Conservation (phyloP, 1,140 invertebrate genomes). For the Solenopsis fugax region DNA sequence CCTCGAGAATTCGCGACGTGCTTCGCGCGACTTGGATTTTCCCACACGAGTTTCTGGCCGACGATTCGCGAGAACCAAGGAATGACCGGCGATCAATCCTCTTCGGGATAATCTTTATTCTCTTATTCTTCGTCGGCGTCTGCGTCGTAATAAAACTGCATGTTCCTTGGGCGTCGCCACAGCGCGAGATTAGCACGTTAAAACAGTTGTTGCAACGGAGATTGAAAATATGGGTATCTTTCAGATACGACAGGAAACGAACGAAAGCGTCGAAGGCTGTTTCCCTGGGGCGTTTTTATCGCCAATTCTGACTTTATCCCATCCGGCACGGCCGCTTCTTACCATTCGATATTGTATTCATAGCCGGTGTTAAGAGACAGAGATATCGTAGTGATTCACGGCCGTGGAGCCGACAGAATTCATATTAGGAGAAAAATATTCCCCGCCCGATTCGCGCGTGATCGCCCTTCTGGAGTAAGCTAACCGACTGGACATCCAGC, state of each 20-base stretch:
- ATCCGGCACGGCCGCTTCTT: conserved; percentile 59
- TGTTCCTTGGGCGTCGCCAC: background rate
- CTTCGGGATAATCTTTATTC: conserved; percentile 12
- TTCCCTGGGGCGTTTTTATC: conserved; percentile 79
- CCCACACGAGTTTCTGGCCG: conserved; percentile 79
- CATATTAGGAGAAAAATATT: conserved; percentile 77
- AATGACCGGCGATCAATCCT: conserved; percentile 42
- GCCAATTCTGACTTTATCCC: conserved; percentile 70
- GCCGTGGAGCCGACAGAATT: conserved; percentile 71
- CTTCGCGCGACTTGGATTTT: conserved; percentile 82
- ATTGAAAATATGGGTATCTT: conserved; percentile 37
- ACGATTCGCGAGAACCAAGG: conserved; percentile 53
- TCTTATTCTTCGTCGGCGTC: background rate
- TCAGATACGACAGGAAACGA: conserved; percentile 59
- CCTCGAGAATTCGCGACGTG: conserved; percentile 69
- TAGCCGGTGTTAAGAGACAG: conserved; percentile 75
- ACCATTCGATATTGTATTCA: conserved; percentile 81
- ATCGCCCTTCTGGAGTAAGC: conserved; percentile 1
- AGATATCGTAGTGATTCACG: conserved; percentile 79
- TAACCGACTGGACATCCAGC: conserved; percentile 47
- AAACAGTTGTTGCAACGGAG: conserved; percentile 21
- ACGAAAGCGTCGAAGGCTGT: conserved; percentile 59
- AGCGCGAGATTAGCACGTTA: conserved; percentile 10
- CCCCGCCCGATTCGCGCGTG: conserved; percentile 7
- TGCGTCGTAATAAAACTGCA: conserved; percentile 13